Base-by-base conservation (phyloP, 2,113 vertebrate genomes). In the Scomber scombrus region DNA sequence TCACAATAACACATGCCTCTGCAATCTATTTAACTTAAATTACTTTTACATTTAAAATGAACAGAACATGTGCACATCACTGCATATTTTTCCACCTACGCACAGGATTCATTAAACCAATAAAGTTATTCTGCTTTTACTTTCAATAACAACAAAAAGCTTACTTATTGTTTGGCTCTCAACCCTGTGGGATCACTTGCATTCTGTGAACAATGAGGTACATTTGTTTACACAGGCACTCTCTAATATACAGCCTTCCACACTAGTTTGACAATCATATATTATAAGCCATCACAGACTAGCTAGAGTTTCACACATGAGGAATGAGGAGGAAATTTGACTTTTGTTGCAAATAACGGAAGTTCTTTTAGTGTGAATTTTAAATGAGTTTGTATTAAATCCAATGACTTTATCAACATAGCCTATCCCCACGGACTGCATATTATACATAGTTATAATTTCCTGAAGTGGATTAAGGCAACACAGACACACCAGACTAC, bases 371-470 rank as follows among this genome's bases (percentile, higher is more conserved):
- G 69, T n/a, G 40, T 62, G 68, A 84, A 60, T 78, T 52, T 40
- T 49, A 19, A 78, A 74, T 65, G 16, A 21, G 7, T 80, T 16
- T 56, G 3, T 56, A 71, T 79, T 45, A 61, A 78, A 78, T 3
- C 64, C 61, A 31, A 29, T 16, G 11, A 67, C 58, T 88, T 88
- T 55, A 68, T 71, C 54, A 85, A 82, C 81, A 84, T 79, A 78
- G 31, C 57, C 0, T 60, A 56, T 71, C 71, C 47, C 78, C 23
- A 29, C 14, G 26, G 74, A 75, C 46, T 10, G 11, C 54, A 82
- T 75, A 58, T 73, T 75, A 69, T 70, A 77, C 66, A 60, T 46
- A 83, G 63, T 55, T 92, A 85, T 87, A 85, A 93, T 92, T 89
- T 93, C 85, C 87, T 88, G 73, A 78, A 68, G 78, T 82, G 74